Evolutionary conservation across 2,113 vertebrate species (phyloP).

Genomic region (Campylorhamphus procurvoides): DNA sequence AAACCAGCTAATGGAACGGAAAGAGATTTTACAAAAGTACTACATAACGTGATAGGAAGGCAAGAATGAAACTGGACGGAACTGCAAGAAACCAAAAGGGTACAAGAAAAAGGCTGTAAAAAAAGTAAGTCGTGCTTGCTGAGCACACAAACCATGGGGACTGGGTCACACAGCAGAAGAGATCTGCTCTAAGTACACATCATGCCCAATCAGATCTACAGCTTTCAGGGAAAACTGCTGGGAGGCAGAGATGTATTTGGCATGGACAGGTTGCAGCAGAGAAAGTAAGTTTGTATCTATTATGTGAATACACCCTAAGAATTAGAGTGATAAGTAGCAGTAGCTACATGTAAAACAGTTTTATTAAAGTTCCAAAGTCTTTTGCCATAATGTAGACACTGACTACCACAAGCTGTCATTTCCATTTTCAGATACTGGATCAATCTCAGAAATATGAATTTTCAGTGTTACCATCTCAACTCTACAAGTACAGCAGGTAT

Average conservation of each 20-base stretch:
- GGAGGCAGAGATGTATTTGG: not conserved
- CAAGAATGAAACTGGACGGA: not conserved
- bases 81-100: not conserved
- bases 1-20: not conserved
- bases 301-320: not conserved
- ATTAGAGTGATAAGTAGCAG: not conserved
- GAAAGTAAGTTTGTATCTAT: not conserved
- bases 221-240: not conserved
- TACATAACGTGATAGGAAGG: not conserved
- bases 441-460: not conserved
- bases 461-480: not conserved
- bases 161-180: not conserved
- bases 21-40: not conserved
- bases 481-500: not conserved
- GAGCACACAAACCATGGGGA: not conserved
- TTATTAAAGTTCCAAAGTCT: not conserved
- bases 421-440: constrained; percentile 3
- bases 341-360: not conserved
- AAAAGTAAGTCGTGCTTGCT: not conserved
- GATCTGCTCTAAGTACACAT: not conserved
- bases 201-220: not conserved
- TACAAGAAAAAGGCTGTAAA: not conserved
- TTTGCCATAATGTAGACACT: not conserved
- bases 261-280: not conserved
- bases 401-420: not conserved